Conservation (phyloP, 2,797 vertebrate genomes). For the Acanthopagrus latus region DNA sequence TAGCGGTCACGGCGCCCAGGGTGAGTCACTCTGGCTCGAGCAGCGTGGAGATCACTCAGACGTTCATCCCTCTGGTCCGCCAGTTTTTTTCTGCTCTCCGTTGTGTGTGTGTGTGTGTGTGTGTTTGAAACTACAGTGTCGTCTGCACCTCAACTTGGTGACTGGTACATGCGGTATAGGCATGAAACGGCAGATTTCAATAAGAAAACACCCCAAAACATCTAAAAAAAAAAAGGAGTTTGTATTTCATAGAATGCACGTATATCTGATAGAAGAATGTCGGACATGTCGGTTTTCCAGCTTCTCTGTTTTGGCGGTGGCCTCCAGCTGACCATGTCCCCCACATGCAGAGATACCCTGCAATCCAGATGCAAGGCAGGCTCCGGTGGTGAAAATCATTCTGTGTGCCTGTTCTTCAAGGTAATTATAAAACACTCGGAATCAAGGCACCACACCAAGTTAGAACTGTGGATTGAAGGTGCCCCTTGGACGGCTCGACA, state of each 20-base stretch:
- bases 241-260: background rate
- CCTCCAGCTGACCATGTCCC: background rate
- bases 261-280: background rate
- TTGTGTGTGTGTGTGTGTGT: background rate
- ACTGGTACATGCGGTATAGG: background rate
- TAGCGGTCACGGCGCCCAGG: conserved; percentile 69
- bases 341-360: conserved; percentile 5
- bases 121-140: background rate
- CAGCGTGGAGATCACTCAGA: conserved; percentile 64
- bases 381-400: background rate
- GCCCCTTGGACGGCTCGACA: background rate
- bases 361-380: background rate
- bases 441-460: background rate
- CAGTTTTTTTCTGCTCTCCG: conserved; percentile 39
- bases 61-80: conserved; percentile 62
- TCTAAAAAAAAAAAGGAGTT: background rate
- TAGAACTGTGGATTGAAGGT: background rate
- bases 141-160: conserved; percentile 22
- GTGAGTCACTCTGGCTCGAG: conserved; percentile 76
- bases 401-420: background rate
- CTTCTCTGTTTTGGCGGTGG: conserved; percentile 3
- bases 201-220: background rate
- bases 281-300: conserved; percentile 13
- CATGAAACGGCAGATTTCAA: background rate
- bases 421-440: conserved; percentile 2